phyloP scores from a whole-genome alignment of 2,888 invertebrate genomes.

The Nephrotoma guestfalica region DNA sequence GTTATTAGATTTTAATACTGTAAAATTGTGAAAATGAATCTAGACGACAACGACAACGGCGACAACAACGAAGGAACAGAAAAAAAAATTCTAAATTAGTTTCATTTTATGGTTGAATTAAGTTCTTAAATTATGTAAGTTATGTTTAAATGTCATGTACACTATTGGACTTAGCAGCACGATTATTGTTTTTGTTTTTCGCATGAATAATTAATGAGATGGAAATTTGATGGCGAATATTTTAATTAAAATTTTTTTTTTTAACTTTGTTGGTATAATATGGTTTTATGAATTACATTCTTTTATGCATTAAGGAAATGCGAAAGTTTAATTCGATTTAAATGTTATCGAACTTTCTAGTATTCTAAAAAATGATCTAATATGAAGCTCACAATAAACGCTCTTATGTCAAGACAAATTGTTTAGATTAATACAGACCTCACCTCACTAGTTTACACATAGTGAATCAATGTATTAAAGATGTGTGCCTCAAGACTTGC shows the following conservation, averaged over 20 bases:
- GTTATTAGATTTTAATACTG: neutral
- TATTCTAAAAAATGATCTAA: too few relatives aligned
- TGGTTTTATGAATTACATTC: too few relatives aligned
- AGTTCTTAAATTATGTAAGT: neutral
- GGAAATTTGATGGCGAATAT: neutral
- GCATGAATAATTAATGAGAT: neutral
- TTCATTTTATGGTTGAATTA: neutral
- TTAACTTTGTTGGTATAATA: too few relatives aligned
- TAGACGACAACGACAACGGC: neutral
- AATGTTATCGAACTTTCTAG: too few relatives aligned
- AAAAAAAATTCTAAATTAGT: neutral
- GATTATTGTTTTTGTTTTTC: neutral
- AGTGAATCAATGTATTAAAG: too few relatives aligned
- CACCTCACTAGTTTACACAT: too few relatives aligned
- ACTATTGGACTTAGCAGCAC: neutral
- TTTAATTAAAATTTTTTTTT: neutral
- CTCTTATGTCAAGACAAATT: too few relatives aligned
- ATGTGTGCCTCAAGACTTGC: too few relatives aligned
- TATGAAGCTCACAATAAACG: too few relatives aligned
- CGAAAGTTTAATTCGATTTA: too few relatives aligned
- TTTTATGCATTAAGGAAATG: too few relatives aligned
- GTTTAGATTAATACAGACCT: too few relatives aligned
- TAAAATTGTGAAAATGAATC: neutral
- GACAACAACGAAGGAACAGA: neutral
- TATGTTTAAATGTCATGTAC: neutral